Conservation (phyloP, 2,797 vertebrate genomes). For the Pterois miles region DNA sequence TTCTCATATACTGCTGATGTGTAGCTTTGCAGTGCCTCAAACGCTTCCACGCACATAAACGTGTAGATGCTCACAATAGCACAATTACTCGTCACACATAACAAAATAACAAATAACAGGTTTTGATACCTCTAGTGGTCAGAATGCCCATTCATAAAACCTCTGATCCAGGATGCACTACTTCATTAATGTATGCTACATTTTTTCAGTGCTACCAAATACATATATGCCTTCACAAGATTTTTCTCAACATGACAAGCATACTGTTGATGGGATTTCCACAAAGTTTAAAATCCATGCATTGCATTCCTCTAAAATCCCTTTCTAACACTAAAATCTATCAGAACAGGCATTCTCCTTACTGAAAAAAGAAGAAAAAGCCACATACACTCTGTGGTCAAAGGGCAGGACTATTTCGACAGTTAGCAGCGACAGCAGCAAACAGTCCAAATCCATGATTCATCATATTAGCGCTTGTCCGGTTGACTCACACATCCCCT, state of each 20-base stretch:
- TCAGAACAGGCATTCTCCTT: background rate
- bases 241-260: background rate
- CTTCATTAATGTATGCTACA: background rate
- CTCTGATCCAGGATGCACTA: background rate
- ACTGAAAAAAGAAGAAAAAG: background rate
- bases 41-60: background rate
- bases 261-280: background rate
- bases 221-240: background rate
- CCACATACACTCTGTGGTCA: background rate
- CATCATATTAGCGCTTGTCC: conserved; percentile 17
- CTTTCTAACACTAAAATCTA: background rate
- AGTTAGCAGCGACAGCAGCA: background rate
- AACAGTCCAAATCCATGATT: conserved; percentile 39
- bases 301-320: background rate
- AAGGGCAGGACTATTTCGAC: background rate
- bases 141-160: background rate
- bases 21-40: background rate
- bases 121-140: background rate
- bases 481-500: conserved; percentile 67
- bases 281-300: background rate
- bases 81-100: conserved; percentile 42
- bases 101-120: background rate
- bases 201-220: background rate
- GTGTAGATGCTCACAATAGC: background rate
- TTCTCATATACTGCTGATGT: background rate